Evolutionary conservation across 2,113 vertebrate species (phyloP), one percentile per base, ranked within the genome.

Genomic region (Vulpes ferrilata): DNA sequence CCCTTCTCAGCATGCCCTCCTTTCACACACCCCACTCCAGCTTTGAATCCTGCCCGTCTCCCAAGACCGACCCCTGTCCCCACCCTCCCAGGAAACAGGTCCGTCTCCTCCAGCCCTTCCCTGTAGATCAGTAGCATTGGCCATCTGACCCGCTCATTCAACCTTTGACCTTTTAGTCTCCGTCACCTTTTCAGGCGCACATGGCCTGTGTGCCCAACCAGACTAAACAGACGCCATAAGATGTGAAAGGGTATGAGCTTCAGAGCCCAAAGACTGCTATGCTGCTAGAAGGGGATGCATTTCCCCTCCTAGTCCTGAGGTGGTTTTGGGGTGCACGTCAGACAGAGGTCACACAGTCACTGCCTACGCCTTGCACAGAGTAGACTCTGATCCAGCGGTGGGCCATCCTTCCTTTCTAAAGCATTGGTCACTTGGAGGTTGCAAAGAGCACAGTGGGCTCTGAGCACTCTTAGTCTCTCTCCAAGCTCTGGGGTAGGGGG

Each of bases 361-460:
- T 43, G 0, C 8, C 9, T 5, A 2, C 3, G 5, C 15, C 0
- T 0, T n/a, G 86, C 32, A 7, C 16, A 30, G 69, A 27, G 53
- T 5, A 38, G 82, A 53, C 53, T 64, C 62, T 8, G 51, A 64
- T 35, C 76, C 9, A 51, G 81, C 59, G 27, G 19, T 1, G 23
- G 30, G 32, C 35, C 16, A 0, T 10, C 43, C 8, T 55, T 76
- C 35, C 91, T 74, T 7, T 84, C n/a, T 27, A 35, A 13, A 7
- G 38, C 16, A 0, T n/a, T 7, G 38, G 9, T 48, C 48, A 38
- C 7, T 5, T 3, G 27, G 27, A 64, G 35, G 53, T 59, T 32
- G 7, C 25, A 23, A 43, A 7, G 1, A 87, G 19, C 55, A 32
- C 3, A 0, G 57, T 12, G 48, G 22, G 20, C 59, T 62, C 11